Percentiles rank a stretch among this genome's conserved stretches.
Evolutionary conservation across 2,888 invertebrate species (phyloP).

Genomic region (Xanthorhoe spadicearia): DNA sequence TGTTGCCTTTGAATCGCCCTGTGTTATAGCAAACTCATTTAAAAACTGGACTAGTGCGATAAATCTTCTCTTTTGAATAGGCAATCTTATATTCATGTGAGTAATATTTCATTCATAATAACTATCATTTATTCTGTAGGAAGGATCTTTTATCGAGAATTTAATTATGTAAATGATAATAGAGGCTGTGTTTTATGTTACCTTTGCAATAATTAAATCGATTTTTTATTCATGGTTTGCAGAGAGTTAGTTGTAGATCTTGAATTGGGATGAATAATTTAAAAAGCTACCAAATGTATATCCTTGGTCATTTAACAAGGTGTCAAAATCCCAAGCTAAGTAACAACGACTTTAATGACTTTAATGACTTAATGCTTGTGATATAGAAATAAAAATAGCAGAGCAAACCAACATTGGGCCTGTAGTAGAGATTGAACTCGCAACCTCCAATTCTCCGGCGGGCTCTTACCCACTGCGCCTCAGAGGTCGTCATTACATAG

Average conservation of each 20-base stretch:
- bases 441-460: too few relatives aligned
- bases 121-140: conserved; percentile 47
- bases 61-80: conserved; percentile 58
- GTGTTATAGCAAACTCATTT: conserved; percentile 38
- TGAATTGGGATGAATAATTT: not conserved
- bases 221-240: conserved; percentile 24
- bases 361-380: too few relatives aligned
- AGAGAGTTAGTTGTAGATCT: not conserved
- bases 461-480: too few relatives aligned
- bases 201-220: conserved; percentile 29
- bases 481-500: too few relatives aligned
- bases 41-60: conserved; percentile 50
- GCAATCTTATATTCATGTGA: conserved; percentile 69
- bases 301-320: too few relatives aligned
- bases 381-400: too few relatives aligned
- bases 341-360: too few relatives aligned
- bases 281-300: too few relatives aligned
- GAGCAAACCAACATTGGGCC: too few relatives aligned
- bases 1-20: conserved; percentile 23
- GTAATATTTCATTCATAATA: conserved; percentile 56
- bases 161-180: conserved; percentile 67
- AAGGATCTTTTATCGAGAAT: conserved; percentile 57
- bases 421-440: too few relatives aligned
- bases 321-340: too few relatives aligned
- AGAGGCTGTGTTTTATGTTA: conserved; percentile 49